Conservation (phyloP, 1,140 invertebrate species). For the Homalodisca vitripennis region DNA sequence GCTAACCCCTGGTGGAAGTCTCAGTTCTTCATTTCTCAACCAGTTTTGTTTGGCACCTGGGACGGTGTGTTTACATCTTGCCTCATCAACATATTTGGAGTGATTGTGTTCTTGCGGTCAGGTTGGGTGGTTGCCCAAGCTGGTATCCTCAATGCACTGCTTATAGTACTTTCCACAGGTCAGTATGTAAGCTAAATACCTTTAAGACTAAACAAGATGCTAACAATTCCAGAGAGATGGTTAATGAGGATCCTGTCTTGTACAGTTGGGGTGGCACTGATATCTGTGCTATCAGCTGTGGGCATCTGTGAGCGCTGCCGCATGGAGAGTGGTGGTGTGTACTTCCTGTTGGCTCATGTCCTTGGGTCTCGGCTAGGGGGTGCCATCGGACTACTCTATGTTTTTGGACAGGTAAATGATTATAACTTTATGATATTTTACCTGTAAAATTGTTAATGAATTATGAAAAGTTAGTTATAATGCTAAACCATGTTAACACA, state of each 20-base stretch:
- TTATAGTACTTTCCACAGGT: slow-evolving; percentile 87
- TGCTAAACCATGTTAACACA: too few relatives aligned
- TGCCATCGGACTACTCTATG: slow-evolving; percentile 88
- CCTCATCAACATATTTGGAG: slow-evolving; percentile 95
- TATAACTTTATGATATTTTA: too few relatives aligned
- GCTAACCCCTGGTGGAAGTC: slow-evolving; percentile 88
- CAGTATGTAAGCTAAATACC: slow-evolving; percentile 37
- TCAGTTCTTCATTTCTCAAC: slow-evolving; percentile 90
- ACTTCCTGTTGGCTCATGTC: slow-evolving; percentile 92
- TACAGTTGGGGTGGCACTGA: slow-evolving; percentile 80
- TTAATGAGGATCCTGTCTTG: slow-evolving; percentile 34
- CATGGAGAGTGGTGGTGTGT: slow-evolving; percentile 93
- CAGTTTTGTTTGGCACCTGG: slow-evolving; percentile 95
- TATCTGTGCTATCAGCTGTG: slow-evolving; percentile 90
- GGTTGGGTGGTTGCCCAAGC: slow-evolving; percentile 97
- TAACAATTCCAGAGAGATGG: too few relatives aligned
- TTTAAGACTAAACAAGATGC: too few relatives aligned
- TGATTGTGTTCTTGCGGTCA: slow-evolving; percentile 93
- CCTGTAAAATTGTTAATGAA: too few relatives aligned
- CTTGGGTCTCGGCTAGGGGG: slow-evolving; percentile 90
- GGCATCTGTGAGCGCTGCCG: slow-evolving; percentile 94
- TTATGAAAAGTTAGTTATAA: too few relatives aligned
- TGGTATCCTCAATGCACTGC: slow-evolving; percentile 81
- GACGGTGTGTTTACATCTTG: slow-evolving; percentile 95
- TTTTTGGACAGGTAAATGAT: slow-evolving; percentile 87